phyloP scores from a whole-genome alignment of 2,113 vertebrate genomes.

The Rattus norvegicus region GRCr8 NC_086031.1:106271501-106272000 shows the following conservation, averaged over 20 bases:
- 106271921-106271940: not conserved
- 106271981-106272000: not conserved
- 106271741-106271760: too few relatives aligned
- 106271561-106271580: too few relatives aligned
- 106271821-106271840: too few relatives aligned
- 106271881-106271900: not conserved
- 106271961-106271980: too few relatives aligned
- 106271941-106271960: rapidly evolving
- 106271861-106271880: not conserved
- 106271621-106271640: not conserved
- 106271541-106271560: too few relatives aligned
- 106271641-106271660: not conserved
- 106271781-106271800: too few relatives aligned
- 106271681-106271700: not conserved
- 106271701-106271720: too few relatives aligned
- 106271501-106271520: not conserved
- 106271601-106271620: not conserved
- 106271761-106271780: too few relatives aligned
- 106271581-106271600: too few relatives aligned
- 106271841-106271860: too few relatives aligned
- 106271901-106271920: too few relatives aligned
- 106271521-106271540: not conserved
- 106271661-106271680: not conserved
- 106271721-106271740: not conserved
- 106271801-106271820: not conserved